phyloP scores from a whole-genome alignment of 2,113 vertebrate species.

The Piprites chloris region DNA sequence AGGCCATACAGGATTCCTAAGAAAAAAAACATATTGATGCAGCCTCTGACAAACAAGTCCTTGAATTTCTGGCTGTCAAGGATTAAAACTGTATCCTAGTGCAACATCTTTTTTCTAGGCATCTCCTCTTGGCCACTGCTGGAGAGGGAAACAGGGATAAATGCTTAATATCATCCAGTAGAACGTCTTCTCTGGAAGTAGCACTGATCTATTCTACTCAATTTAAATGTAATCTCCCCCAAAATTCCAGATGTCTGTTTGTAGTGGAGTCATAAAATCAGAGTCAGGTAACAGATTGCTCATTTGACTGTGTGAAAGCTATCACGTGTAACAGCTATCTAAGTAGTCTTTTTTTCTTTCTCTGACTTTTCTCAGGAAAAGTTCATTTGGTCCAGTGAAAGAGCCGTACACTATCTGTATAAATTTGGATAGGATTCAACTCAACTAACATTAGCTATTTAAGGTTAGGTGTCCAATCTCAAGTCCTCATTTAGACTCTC shows the following conservation, averaged over 20 bases:
- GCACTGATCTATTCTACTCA: background rate
- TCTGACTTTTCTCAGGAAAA: background rate
- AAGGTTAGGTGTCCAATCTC: background rate
- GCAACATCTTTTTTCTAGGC: background rate
- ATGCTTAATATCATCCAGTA: background rate
- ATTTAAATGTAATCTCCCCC: background rate
- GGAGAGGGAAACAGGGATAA: background rate
- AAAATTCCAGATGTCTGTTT: background rate
- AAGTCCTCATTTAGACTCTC: background rate
- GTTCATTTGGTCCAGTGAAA: background rate
- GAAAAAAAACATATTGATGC: background rate
- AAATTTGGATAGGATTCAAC: background rate
- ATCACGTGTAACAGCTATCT: background rate
- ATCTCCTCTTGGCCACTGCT: background rate
- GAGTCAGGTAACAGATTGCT: background rate
- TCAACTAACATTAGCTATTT: background rate
- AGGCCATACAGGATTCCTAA: background rate
- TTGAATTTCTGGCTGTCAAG: background rate
- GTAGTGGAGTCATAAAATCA: background rate
- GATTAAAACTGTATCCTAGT: background rate
- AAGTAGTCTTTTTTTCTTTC: background rate
- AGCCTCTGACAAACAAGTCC: background rate
- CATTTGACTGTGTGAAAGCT: background rate
- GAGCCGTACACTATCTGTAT: background rate
- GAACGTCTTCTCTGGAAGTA: background rate